Evolutionary conservation across 2,113 vertebrate species (phyloP).

Genomic region (Catharus minimus): DNA sequence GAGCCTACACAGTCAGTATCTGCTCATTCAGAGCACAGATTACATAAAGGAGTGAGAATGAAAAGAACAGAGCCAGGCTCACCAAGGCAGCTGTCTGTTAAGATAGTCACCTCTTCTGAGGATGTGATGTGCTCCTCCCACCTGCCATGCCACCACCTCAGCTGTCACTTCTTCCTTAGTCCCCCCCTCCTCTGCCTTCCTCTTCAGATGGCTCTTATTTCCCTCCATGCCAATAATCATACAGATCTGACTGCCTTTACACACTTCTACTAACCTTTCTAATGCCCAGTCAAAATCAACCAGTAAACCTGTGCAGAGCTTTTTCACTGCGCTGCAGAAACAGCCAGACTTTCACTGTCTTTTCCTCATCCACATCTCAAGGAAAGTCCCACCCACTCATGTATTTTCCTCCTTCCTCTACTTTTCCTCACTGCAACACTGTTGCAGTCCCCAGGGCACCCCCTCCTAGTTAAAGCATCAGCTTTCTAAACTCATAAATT

Average conservation of each 20-base stretch:
- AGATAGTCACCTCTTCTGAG: not conserved
- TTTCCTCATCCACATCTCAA: not conserved
- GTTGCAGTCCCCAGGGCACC: not conserved
- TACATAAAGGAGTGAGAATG: not conserved
- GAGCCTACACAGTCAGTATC: not conserved
- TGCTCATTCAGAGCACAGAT: constrained; percentile 14
- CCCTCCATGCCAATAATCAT: not conserved
- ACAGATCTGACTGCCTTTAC: not conserved
- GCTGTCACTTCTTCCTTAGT: not conserved
- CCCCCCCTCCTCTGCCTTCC: not conserved
- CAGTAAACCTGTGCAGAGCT: not conserved
- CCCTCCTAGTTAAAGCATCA: not conserved
- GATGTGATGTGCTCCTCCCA: not conserved
- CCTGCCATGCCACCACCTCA: not conserved
- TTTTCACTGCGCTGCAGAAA: not conserved
- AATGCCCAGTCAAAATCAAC: not conserved
- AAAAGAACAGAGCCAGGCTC: not conserved
- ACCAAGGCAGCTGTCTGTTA: not conserved
- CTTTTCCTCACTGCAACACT: not conserved
- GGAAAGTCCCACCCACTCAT: constrained; percentile 14
- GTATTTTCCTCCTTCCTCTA: constrained; percentile 1
- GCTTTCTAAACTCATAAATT: not conserved
- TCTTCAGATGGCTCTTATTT: not conserved
- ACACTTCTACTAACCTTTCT: not conserved
- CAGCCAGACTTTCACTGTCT: not conserved